Evolutionary conservation across 2,888 invertebrate species (phyloP).

Genomic region (Anagyrus pseudococci): DNA sequence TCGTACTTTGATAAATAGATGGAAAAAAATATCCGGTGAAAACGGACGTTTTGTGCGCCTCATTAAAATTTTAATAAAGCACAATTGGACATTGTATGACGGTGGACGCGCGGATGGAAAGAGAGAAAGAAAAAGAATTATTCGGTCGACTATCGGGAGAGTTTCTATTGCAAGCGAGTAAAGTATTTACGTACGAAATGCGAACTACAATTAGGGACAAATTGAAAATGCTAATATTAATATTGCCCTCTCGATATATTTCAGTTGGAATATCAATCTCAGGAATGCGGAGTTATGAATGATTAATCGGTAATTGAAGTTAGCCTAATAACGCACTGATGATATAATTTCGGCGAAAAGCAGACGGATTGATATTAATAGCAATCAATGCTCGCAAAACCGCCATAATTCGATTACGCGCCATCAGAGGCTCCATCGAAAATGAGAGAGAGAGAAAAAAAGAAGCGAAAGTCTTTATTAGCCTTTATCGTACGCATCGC

Average conservation of each 20-base stretch:
- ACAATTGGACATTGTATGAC: too few relatives aligned
- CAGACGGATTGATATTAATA: neutral
- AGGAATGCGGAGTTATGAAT: neutral
- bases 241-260: neutral
- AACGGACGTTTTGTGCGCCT: neutral
- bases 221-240: neutral
- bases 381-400: neutral
- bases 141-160: neutral
- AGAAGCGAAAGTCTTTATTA: too few relatives aligned
- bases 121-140: neutral
- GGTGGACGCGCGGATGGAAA: neutral
- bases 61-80: neutral
- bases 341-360: neutral
- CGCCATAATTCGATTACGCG: neutral
- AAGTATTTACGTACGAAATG: neutral
- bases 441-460: too few relatives aligned
- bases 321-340: neutral
- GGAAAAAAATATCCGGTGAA: neutral
- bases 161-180: neutral
- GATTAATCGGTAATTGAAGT: neutral
- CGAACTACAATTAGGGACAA: too few relatives aligned
- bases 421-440: neutral
- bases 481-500: too few relatives aligned
- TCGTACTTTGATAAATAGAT: neutral
- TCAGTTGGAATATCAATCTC: neutral